Conservation (phyloP, 35 echinoderm and acorn worm species). For the Ophiothrix spiculata region DNA sequence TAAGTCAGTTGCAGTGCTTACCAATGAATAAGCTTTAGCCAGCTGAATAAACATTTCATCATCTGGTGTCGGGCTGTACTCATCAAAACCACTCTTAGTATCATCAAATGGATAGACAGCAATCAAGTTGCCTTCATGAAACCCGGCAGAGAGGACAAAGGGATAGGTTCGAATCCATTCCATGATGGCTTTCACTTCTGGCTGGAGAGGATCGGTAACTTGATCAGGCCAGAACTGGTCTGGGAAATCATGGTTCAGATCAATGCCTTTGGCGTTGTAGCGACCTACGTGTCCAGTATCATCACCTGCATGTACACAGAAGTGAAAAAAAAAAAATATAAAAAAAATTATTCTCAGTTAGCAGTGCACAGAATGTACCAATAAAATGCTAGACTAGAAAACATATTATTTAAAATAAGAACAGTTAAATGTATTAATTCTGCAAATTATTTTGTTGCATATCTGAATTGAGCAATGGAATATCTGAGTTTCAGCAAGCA, state of each 20-base stretch:
- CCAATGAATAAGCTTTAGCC: constrained; percentile 48
- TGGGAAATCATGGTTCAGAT: constrained; percentile 92
- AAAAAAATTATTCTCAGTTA: too few relatives aligned
- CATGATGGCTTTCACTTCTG: constrained; percentile 74
- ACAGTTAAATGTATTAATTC: too few relatives aligned
- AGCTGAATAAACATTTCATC: constrained; percentile 79
- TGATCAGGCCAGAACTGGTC: constrained; percentile 57
- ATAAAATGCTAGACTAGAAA: too few relatives aligned
- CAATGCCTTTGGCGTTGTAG: constrained; percentile 51
- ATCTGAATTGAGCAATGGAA: too few relatives aligned
- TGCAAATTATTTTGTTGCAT: too few relatives aligned
- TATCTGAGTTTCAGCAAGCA: too few relatives aligned
- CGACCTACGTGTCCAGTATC: constrained; percentile 23
- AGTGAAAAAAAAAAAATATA: too few relatives aligned
- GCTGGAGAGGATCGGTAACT: constrained; percentile 35
- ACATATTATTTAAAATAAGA: too few relatives aligned
- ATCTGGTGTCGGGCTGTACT: constrained; percentile 79
- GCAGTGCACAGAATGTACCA: too few relatives aligned
- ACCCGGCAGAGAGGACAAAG: constrained; percentile 80
- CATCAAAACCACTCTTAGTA: background rate
- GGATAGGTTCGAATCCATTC: constrained; percentile 56
- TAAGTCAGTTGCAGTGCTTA: constrained; percentile 21
- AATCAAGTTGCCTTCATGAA: constrained; percentile 73
- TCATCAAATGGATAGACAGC: constrained; percentile 86
- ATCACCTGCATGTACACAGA: constrained; percentile 17